Base-by-base conservation (phyloP, 2,797 vertebrate species). In the Pelodytes ibericus region DNA sequence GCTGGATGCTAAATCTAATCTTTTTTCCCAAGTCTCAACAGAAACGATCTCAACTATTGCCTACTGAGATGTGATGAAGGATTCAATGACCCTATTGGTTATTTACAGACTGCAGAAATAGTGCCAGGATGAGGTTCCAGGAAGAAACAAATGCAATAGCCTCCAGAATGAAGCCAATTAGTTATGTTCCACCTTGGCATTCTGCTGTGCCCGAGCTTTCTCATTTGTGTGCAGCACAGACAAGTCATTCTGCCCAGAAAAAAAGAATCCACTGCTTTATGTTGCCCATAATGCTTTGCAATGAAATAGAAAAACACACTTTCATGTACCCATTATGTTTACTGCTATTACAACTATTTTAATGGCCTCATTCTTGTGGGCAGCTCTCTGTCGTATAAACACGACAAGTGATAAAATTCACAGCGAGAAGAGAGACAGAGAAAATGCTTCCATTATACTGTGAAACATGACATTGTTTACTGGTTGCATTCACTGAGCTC, bases 131-230 rank as follows among this genome's bases (percentile, higher is more conserved):
- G 31, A 62, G 53, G 53, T 15, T n/a, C 65, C 71, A 81, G 71
- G 44, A 77, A 59, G 57, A 64, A 41, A 51, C 36, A 39, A 71
- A 57, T 64, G 22, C 53, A 71, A 67, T 73, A 73, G 64, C 64
- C 73, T 70, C n/a, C 20, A 72, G 27, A 65, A 73, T 68, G 10
- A 61, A 73, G 47, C 25, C 64, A 79, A 79, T 79, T 62, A 73
- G 39, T 57, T 68, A 16, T 56, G 39, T 78, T 61, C 56, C 62
- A 72, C 62, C 75, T 78, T 77, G 61, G 68, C 68, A 77, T 77
- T 77, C 47, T 30, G 20, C 39, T 36, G 53, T 36, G 51, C 53
- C 29, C 16, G 33, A 27, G 29, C 41, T 41, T 30, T 65, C 53
- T 72, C 41, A 51, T 68, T 72, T 78, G 18, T 51, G 44, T 41